Base-by-base conservation (phyloP, 2,113 vertebrate genomes). In the Uria aalge region DNA sequence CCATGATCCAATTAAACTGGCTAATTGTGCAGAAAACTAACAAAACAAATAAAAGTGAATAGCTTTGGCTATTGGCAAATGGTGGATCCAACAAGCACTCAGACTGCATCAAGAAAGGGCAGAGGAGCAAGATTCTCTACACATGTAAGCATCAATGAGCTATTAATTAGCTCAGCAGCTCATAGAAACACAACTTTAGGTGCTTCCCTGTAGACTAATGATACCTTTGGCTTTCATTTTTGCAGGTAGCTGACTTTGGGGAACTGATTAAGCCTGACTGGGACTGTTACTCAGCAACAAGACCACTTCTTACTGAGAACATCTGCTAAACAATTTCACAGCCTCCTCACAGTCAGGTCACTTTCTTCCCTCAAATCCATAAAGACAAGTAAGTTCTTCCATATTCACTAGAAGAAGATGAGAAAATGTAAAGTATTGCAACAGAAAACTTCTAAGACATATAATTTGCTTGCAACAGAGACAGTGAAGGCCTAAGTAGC, bases 41-140 rank as follows among this genome's bases (percentile, higher is more conserved):
- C n/a, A 63, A 67, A 71, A 43, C 14, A 45, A 59, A 1, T 48
- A 48, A 40, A 55, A 74, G 13, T 29, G 0, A 12, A 43, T 64
- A 75, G 3, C 9, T 94, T 78, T 59, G 45, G 45, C 45, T 45
- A 6, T 34, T 92, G 9, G 21, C 55, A 73, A 86, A 41, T 21
- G 8, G 10, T 56, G 15, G 4, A 43, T 88, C 11, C 23, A 84
- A 43, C 14, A 73, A 68, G 27, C 24, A 74, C 17, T 7, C 27
- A 55, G 23, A 21, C 3, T 74, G 27, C 11, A 40, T 7, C 1
- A 60, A 64, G 36, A 4, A 74, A 48, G 2, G 1, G 8, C 0
- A 1, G 19, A 67, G 15, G 4, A 77, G 3, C 18, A 45, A 67
- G 8, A 6, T 15, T 20, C 16, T 62, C 11, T 47, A 64, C 8